phyloP scores from a whole-genome alignment of 2,113 vertebrate species.

The Gadus macrocephalus region DNA sequence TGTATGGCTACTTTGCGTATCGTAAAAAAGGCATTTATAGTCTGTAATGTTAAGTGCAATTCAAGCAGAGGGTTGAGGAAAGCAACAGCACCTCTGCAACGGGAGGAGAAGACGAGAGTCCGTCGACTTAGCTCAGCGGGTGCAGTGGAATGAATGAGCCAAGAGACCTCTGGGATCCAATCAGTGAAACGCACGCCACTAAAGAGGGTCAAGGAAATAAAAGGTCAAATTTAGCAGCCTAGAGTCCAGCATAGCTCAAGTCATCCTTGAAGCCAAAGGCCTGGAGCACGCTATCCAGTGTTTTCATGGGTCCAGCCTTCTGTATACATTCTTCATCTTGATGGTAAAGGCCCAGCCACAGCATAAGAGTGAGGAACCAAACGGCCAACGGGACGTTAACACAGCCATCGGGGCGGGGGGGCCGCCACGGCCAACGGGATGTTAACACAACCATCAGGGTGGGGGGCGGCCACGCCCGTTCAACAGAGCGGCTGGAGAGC shows the following conservation, averaged over 20 bases:
- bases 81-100: slow-evolving; percentile 50
- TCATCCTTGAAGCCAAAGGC: not conserved
- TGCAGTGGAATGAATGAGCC: slow-evolving; percentile 44
- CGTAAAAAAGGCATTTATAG: slow-evolving; percentile 64
- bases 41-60: slow-evolving; percentile 67
- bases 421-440: slow-evolving; percentile 38
- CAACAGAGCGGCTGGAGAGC: slow-evolving; percentile 68
- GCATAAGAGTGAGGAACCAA: slow-evolving; percentile 38
- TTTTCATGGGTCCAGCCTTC: slow-evolving; percentile 39
- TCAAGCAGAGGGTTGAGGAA: slow-evolving; percentile 54
- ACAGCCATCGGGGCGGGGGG: slow-evolving; percentile 38
- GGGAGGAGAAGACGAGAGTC: slow-evolving; percentile 65
- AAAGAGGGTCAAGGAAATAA: slow-evolving; percentile 2
- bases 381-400: not conserved
- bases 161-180: slow-evolving; percentile 38
- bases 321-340: slow-evolving; percentile 38
- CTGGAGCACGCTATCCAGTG: slow-evolving; percentile 50
- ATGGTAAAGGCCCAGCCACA: slow-evolving; percentile 26
- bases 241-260: not conserved
- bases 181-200: slow-evolving; percentile 11
- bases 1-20: slow-evolving; percentile 66
- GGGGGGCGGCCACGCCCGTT: slow-evolving; percentile 66
- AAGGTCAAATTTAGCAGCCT: slow-evolving; percentile 27
- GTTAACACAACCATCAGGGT: slow-evolving; percentile 54
- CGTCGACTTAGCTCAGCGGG: slow-evolving; percentile 44